These are phyloP conservation scores for Ianthella basta DNA, from an alignment of 37 sponge, comb jelly and placozoan genomes.

Conservation along the genomic window DNA sequence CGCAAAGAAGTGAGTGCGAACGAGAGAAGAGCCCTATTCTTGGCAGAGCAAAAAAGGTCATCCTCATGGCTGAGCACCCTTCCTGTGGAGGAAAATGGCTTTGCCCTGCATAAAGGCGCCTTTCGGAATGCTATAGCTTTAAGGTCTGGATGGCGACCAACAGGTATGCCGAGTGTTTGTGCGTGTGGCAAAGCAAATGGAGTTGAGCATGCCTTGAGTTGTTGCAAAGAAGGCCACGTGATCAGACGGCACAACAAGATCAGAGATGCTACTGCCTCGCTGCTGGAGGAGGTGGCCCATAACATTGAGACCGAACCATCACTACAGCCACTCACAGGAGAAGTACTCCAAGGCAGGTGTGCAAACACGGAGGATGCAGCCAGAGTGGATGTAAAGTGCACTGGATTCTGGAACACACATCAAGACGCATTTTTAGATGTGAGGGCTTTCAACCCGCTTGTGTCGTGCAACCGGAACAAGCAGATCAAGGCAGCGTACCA, in stretches of 20 bases:
- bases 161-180: neutral
- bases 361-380: no score
- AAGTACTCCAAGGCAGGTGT: neutral
- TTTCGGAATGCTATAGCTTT: neutral
- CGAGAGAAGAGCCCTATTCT: neutral
- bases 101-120: neutral
- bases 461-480: neutral
- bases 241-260: neutral
- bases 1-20: neutral
- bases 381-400: no score
- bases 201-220: neutral
- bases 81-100: neutral
- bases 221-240: neutral
- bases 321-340: no score
- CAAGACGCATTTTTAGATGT: slow-evolving; percentile 5
- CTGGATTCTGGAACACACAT: no score
- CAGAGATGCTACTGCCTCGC: neutral
- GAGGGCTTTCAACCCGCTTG: neutral
- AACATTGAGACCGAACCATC: no score
- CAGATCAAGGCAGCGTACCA: neutral
- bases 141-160: neutral
- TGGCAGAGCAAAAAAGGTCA: slow-evolving; percentile 18
- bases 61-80: neutral
- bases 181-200: neutral
- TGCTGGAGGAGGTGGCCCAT: neutral